Evolutionary conservation across 2,797 vertebrate species (phyloP), one percentile per base, ranked within the genome.

Genomic region (Catharus ustulatus): DNA sequence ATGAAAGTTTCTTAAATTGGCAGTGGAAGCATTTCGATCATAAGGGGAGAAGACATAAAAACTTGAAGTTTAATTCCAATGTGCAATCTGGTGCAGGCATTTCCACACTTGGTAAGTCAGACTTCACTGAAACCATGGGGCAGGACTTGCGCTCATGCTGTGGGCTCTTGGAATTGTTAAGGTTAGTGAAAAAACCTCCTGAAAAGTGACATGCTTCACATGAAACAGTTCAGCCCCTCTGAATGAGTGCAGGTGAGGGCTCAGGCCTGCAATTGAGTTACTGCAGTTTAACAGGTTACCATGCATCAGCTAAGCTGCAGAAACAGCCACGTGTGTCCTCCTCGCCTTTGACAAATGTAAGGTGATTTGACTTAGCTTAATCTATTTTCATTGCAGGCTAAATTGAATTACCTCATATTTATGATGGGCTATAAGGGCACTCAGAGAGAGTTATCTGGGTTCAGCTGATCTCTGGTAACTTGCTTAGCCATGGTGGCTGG

Each of bases 321-420:
- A 43, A 94, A 90, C 77, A 9, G 63, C 52, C 8, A 2, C 1
- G 4, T 84, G 83, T 79, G 94, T 95, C 94, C 93, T 95, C 94
- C 93, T 94, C 10, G 27, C 77, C 96, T 95, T 93, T 95, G 95
- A 96, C 92, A 94, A 95, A 93, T 74, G 90, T 90, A 92, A 95
- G 92, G 93, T 95, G 92, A 96, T 96, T 95, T 93, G 95, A 96
- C 93, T 96, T 94, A 64, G 94, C 84, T 95, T 96, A 96, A 96
- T 96, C 94, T 95, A 93, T 95, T 96, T 96, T 96, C 95, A 93
- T 93, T 95, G 94, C 88, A 87, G 90, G 77, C 92, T 94, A 95
- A 96, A 96, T 95, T 95, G 94, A 95, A 95, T 96, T 94, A 94
- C 94, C 88, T 95, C 93, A 36, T 95, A 95, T 96, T 96, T 96